Conservation (phyloP, 2,888 invertebrate species). For the Cantharis lateralis region DNA sequence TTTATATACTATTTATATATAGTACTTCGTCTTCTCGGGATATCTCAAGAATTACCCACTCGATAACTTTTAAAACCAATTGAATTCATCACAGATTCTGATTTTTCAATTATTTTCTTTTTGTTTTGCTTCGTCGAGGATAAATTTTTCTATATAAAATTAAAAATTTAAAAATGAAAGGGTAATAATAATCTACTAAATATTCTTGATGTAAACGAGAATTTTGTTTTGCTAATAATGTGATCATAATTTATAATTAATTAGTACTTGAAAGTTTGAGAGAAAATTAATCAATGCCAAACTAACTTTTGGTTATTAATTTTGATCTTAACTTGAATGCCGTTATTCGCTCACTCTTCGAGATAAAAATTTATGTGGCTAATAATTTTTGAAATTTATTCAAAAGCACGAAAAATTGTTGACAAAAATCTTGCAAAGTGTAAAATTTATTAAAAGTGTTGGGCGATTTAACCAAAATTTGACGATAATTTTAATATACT, state of each 20-base stretch:
- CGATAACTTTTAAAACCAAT: too few relatives aligned
- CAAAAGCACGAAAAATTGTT: constrained; percentile 2
- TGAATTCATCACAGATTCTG: background rate
- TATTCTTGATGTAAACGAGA: background rate
- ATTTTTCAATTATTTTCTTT: background rate
- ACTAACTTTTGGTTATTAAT: background rate
- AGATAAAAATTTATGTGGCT: background rate
- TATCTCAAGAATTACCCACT: too few relatives aligned
- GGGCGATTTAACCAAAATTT: background rate
- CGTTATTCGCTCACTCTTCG: background rate
- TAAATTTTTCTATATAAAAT: background rate
- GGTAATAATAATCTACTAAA: background rate
- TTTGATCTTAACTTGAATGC: background rate
- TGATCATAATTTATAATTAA: constrained; percentile 1
- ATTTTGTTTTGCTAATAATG: background rate
- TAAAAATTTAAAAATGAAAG: background rate
- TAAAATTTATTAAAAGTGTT: background rate
- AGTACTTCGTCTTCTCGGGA: too few relatives aligned
- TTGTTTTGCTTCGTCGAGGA: background rate
- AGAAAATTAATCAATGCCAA: background rate
- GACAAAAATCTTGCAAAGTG: background rate
- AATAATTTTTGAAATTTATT: background rate
- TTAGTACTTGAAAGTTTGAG: background rate
- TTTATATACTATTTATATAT: too few relatives aligned
- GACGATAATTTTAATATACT: background rate